Conservation (phyloP, 2,888 invertebrate genomes). For the Copidosoma aretas region DNA sequence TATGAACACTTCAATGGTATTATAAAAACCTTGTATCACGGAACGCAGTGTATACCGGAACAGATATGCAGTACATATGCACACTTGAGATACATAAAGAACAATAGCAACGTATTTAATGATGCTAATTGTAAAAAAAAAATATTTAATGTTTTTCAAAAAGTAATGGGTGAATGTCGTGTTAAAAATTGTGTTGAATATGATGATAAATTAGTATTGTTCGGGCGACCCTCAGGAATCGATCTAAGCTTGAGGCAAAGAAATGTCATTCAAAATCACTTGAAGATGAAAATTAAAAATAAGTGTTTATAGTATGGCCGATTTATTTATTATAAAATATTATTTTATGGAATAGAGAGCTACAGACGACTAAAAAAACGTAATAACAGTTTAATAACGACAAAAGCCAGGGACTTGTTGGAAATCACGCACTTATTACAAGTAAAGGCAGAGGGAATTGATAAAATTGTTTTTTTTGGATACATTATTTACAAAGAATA, state of each 20-base stretch:
- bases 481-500: background rate
- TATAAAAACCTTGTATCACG: constrained; percentile 23
- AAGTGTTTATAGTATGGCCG: background rate
- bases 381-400: constrained; percentile 6
- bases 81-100: constrained; percentile 4
- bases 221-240: background rate
- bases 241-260: constrained; percentile 10
- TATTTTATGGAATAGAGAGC: background rate
- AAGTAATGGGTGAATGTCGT: constrained; percentile 7
- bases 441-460: background rate
- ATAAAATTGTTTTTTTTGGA: background rate
- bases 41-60: constrained; percentile 24
- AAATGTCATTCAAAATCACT: constrained; percentile 21
- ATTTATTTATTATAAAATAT: background rate
- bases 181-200: constrained; percentile 2
- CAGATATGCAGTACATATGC: constrained; percentile 34
- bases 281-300: background rate
- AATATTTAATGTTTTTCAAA: constrained; percentile 8
- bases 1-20: constrained; percentile 23
- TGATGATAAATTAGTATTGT: constrained; percentile 3
- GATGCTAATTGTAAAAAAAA: background rate
- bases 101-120: constrained; percentile 1
- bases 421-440: background rate
- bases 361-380: background rate
- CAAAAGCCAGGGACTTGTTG: background rate